Evolutionary conservation across 2,113 vertebrate species (phyloP), one percentile per base, ranked within the genome.

Genomic region (Trichomycterus rosablanca): DNA sequence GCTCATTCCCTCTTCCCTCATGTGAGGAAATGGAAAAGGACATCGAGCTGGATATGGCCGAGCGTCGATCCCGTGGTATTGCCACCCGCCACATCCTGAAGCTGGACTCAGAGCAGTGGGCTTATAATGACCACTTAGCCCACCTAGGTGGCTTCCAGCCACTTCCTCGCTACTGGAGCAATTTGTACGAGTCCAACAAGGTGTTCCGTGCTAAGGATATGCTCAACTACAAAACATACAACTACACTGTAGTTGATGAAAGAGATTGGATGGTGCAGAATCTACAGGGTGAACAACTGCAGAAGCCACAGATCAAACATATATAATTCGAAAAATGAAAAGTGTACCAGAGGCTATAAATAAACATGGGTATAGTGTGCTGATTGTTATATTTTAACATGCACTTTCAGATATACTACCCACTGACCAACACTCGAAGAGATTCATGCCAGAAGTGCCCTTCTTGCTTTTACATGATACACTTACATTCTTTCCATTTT

Each of bases 61-160:
- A 58, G 1, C 59, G 74, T n/a, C 62, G 63, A 7, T 26, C 35
- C 9, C 48, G 50, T 1, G 79, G 83, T 1, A 43, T 77, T 0
- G 24, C 78, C 19, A 73, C 70, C 8, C 71, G 70, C 3, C 80
- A 85, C 50, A 73, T 84, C 22, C 73, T 83, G 34, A 74, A 59
- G 40, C 75, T 85, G 26, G 77, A 70, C 35, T 59, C 37, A 5
- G 71, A 68, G 7, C 84, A 86, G 62, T 86, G 83, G 83, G 66
- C 64, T 2, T 86, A 86, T 26, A 76, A 73, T n/a, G 62, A 72
- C 1, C 68, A 80, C 32, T 72, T 86, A n/a, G 79, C 78, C 11
- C 45, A 8, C 1, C 61, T 78, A 2, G 80, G 75, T 2, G 70
- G 76, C 1, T 80, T 81, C 22, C 34, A 72, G 1, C 75, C 81